Conservation (phyloP, 2,797 vertebrate genomes). For the Miichthys miiuy region DNA sequence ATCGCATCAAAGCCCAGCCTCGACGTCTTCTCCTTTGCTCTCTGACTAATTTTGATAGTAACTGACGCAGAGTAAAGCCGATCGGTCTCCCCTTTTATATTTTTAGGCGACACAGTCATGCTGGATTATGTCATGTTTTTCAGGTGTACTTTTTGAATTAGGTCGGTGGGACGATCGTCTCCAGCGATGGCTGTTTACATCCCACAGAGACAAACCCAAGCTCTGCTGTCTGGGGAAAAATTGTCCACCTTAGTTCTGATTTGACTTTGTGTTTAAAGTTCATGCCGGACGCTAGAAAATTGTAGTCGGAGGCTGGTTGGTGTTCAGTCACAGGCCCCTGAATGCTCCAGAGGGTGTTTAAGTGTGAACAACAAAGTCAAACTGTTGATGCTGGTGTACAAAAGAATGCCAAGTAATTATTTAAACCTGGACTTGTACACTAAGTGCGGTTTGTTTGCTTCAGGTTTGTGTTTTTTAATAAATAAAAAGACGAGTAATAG, state of each 20-base stretch:
- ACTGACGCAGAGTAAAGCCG: slow-evolving; percentile 60
- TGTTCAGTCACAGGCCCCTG: slow-evolving; percentile 62
- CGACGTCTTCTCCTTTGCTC: slow-evolving; percentile 55
- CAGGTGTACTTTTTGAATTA: slow-evolving; percentile 39
- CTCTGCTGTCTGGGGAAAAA: slow-evolving; percentile 69
- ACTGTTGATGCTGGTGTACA: not conserved
- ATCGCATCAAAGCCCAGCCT: slow-evolving; percentile 77
- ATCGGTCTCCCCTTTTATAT: slow-evolving; percentile 36
- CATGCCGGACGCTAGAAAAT: slow-evolving; percentile 60
- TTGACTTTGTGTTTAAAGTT: slow-evolving; percentile 43
- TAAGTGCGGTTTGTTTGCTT: slow-evolving; percentile 43
- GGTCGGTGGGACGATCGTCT: slow-evolving; percentile 39
- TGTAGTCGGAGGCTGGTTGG: slow-evolving; percentile 43
- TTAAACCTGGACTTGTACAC: not conserved
- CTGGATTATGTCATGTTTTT: slow-evolving; percentile 61
- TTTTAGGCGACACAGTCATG: slow-evolving; percentile 46
- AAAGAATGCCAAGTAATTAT: slow-evolving; percentile 53
- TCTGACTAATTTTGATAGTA: slow-evolving; percentile 83
- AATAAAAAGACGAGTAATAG: slow-evolving; percentile 71
- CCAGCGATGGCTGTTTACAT: slow-evolving; percentile 33
- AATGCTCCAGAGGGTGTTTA: not conserved
- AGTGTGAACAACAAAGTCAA: slow-evolving; percentile 27
- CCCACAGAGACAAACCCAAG: slow-evolving; percentile 39
- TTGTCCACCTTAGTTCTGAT: slow-evolving; percentile 64
- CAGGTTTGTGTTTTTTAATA: slow-evolving; percentile 67